phyloP scores from a whole-genome alignment of 2,113 vertebrate genomes.

The Cinclus mexicanus region DNA sequence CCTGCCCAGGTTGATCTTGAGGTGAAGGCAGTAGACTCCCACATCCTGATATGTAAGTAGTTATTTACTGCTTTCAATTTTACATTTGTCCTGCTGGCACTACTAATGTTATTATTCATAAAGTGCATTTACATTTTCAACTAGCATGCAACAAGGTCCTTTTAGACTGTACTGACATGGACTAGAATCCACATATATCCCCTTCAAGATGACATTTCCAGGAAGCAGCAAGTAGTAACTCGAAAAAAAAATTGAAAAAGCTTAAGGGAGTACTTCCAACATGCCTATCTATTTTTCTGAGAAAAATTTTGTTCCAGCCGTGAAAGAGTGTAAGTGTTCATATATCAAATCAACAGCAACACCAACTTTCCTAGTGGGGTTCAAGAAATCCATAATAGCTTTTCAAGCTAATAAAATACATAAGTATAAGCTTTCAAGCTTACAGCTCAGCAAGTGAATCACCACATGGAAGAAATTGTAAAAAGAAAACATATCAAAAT shows the following conservation, averaged over 20 bases:
- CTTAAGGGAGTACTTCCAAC: neutral
- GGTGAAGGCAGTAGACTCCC: neutral
- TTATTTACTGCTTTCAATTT: neutral
- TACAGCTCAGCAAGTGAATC: neutral
- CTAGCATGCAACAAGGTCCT: neutral
- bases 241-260: neutral
- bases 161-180: neutral
- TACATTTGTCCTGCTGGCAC: neutral
- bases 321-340: neutral
- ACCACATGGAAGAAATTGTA: neutral
- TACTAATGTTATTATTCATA: neutral
- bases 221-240: neutral
- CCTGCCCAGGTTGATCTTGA: conserved; percentile 2
- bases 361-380: neutral
- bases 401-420: neutral
- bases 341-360: neutral
- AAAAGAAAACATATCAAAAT: neutral
- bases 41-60: neutral
- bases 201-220: neutral
- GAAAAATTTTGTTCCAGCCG: neutral
- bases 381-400: neutral
- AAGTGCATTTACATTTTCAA: neutral
- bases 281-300: neutral
- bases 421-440: neutral
- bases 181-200: neutral